These are phyloP conservation scores for Sphaerolaimus hirsutus DNA, from an alignment of 2,888 invertebrate species.

Conservation along the genomic window DNA sequence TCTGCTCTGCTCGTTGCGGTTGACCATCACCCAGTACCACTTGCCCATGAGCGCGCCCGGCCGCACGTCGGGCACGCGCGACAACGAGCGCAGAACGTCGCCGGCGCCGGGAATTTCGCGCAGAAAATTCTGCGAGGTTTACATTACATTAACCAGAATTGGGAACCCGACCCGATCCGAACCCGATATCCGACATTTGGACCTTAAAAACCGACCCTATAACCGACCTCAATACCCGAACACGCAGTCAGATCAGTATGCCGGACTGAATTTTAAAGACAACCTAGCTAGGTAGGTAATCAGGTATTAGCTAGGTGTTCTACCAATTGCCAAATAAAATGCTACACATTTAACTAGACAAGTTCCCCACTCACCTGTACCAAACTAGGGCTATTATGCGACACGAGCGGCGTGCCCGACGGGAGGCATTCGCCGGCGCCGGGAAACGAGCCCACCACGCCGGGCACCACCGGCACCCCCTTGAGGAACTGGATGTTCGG, in stretches of 20 bases:
- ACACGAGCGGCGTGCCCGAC: conserved; percentile 11
- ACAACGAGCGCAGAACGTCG: conserved; percentile 14
- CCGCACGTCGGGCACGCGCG: conserved; percentile 11
- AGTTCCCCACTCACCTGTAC: no score
- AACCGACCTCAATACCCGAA: no score
- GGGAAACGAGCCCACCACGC: conserved; percentile 13
- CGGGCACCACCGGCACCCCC: conserved; percentile 15
- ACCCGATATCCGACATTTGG: no score
- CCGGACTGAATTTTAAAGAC: no score
- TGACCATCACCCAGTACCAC: conserved; percentile 15
- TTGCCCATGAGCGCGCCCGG: conserved; percentile 11
- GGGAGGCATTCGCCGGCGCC: conserved; percentile 16
- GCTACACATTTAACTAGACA: neutral
- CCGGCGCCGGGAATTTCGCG: conserved; percentile 15
- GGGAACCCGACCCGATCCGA: no score
- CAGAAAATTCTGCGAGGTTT: conserved; percentile 15
- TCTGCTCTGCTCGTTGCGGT: no score
- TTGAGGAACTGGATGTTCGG: conserved; percentile 12
- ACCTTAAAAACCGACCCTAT: no score
- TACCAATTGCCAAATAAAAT: neutral
- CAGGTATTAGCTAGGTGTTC: neutral
- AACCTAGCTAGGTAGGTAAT: neutral
- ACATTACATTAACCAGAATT: conserved; percentile 8
- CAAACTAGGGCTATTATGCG: conserved; percentile 9
- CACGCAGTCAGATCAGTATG: no score